Evolutionary conservation across 92 coral and sea anemone species (phyloP), one percentile per base, ranked within the genome.

Genomic region (Palythoa grandis): DNA sequence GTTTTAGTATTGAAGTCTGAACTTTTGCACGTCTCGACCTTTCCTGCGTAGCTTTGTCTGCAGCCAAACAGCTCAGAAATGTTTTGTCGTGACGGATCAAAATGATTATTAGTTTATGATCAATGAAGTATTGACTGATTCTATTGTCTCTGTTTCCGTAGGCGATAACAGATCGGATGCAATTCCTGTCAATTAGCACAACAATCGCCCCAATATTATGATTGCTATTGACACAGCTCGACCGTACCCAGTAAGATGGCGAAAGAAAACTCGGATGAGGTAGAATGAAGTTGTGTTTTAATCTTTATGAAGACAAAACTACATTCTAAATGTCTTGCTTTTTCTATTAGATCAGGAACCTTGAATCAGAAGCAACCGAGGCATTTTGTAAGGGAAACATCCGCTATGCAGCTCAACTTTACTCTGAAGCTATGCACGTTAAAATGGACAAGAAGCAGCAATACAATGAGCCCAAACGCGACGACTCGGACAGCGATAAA

Each of bases 301-400:
- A 70, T 13, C 39, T 65, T 1, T 2, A 23, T 24, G 11, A 4
- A 48, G 17, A 25, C 50, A 8, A 39, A 67, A 80, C 69, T 37
- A 61, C n/a, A 76, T 47, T 17, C 43, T 6, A 0, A 40, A 2
- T 47, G 39, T 66, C 1, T 8, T 29, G 15, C 66, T 47, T 52
- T 66, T 80, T 40, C n/a, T 43, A 20, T n/a, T 20, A 80, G 85
- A 73, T 63, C 17, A 40, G 50, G 74, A 80, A 47, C 63, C 61
- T 80, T 23, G 85, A 80, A 66, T 66, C 74, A 16, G 74, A 80
- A 80, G 85, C 85, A 67, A 80, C 63, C 40, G 85, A 80, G 15
- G 85, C 72, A 2, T 80, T 80, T 24, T 80, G 85, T 67, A 80
- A 80, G 37, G 85, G 85, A 39, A 80, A 80, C 85, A 80, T 43